Base-by-base conservation (phyloP, 2,888 invertebrate species). In the Gisinianus flammeolus region DNA sequence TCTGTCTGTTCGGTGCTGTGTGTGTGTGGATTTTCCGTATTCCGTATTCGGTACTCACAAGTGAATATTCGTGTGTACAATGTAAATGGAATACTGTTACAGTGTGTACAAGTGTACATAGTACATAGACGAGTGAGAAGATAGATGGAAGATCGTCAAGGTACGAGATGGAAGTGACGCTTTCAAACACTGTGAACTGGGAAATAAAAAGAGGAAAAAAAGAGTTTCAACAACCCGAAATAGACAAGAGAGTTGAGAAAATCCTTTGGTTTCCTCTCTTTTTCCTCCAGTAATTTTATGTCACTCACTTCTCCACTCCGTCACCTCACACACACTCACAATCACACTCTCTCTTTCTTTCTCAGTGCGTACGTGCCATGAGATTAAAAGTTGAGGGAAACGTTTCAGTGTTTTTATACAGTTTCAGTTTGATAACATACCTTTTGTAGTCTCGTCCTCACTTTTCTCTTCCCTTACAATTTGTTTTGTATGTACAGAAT, bases 261-360 rank as follows among this genome's bases (percentile, higher is more conserved):
- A 56, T 56, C 56, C 19, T 56, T 22, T 68, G 35, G 5, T 16
- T 31, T 68, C 35, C 56, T 16, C 35, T 35, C 31, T 28, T 67
- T 58, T 67, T 52, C 70, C 35, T 71, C 71, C 71, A 71, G 71
- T 31, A 71, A 56, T 71, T 54, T 71, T 19, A 30, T 71, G 71
- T 71, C 71, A 71, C 56, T 71, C 71, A 71, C 30, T 71, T 24
- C 33, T n/a, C 35, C 56, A 31, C 56, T 26, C 54, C 16, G 54
- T 30, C 2, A 66, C 26, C 8, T 31, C 66, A 66, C 30, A n/a
- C n/a, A n/a, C 22, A 66, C 66, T 30, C 31, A 66, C 30, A 22
- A 28, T 64, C 54, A 54, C 19, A n/a, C 54, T 5, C 19, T n/a
- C 54, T 54, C n/a, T 54, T 54, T n/a, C 54, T 54, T 54, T 54